A percentile compares a stretch with the other conserved stretches of the same genome.
phyloP scores from a whole-genome alignment of 2,797 vertebrate genomes.

The Cottoperca gobio region DNA sequence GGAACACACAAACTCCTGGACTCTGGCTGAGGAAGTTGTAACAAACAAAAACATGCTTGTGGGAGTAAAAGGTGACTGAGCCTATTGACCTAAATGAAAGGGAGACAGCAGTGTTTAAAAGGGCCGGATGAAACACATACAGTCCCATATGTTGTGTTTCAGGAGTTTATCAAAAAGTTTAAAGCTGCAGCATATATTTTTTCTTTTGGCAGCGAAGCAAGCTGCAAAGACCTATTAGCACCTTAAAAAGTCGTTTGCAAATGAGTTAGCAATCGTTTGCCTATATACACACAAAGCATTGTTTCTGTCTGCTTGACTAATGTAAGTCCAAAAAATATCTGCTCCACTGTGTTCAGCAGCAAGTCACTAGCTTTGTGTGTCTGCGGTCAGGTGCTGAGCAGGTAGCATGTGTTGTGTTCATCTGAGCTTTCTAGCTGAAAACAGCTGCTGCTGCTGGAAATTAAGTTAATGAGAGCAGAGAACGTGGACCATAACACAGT shows the following conservation, averaged over 20 bases:
- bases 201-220: not conserved
- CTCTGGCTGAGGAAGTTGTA: too few species aligned
- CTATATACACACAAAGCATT: not conserved
- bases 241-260: not conserved
- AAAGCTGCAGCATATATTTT: not conserved
- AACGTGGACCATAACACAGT: not conserved
- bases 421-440: not conserved
- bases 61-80: not conserved
- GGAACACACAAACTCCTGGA: too few species aligned
- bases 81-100: not conserved
- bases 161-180: not conserved
- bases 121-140: not conserved
- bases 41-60: not conserved
- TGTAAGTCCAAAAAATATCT: not conserved
- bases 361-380: not conserved
- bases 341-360: too few species aligned
- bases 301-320: not conserved
- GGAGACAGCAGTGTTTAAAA: not conserved
- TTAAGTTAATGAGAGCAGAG: not conserved
- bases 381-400: too few species aligned
- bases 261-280: not conserved
- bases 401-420: not conserved
- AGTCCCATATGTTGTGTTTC: not conserved
- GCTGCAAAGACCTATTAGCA: too few species aligned
- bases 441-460: not conserved